Evolutionary conservation across 2,888 invertebrate species (phyloP), one percentile per base, ranked within the genome.

Genomic region (Carterocephalus palaemon): DNA sequence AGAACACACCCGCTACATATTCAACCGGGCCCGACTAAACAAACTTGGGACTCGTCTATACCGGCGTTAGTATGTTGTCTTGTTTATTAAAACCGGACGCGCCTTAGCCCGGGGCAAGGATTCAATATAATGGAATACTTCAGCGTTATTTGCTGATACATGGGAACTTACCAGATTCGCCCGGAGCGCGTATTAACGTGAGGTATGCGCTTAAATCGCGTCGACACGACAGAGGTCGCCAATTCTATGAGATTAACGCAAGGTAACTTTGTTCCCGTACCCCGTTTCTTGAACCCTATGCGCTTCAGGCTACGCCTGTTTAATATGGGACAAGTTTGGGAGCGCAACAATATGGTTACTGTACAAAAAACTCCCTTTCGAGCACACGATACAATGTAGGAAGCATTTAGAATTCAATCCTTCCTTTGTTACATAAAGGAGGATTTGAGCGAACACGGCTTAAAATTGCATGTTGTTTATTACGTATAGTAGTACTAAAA

Each of bases 101-200:
- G 61, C 69, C 69, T 66, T 56, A 49, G 81, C 85, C 84, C 52
- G 49, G 54, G 81, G 85, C 80, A 60, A 78, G 85, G 85, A 80
- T 84, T 78, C 75, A 74, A 83, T 83, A 85, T 85, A 85, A 85
- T 84, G 78, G 80, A 84, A 86, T 85, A 84, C 81, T 85, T 83
- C 74, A 76, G 72, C 72, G 73, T 79, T 86, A 84, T 85, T 85
- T 84, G 82, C 80, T 73, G 78, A 79, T 74, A 79, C 80, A 77
- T 63, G 70, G 74, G 68, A 77, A 77, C 75, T 75, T 79, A 75
- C 73, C 63, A 72, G 66, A 70, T 68, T 58, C 59, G 83, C 85
- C 79, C 41, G 59, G 47, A 75, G 84, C 70, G 50, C 51, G 73
- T 79, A 80, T 82, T 82, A 82, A 73, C 75, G 73, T 76, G 67